These are phyloP conservation scores for Palaemon carinicauda DNA, from an alignment of 1,140 invertebrate genomes.

Conservation along the genomic window DNA sequence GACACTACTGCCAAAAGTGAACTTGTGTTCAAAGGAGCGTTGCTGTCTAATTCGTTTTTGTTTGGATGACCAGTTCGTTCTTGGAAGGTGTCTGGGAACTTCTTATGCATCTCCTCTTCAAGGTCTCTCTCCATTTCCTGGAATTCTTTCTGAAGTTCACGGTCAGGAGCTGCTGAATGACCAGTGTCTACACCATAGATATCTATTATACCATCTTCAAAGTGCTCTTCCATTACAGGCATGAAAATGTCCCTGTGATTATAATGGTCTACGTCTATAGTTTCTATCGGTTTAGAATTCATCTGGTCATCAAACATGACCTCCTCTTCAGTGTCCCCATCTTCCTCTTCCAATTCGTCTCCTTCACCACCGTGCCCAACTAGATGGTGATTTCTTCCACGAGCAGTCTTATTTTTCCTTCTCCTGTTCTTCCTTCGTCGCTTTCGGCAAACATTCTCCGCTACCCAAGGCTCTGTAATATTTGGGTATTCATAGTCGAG, in stretches of 20 bases:
- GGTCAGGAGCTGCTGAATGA: background rate
- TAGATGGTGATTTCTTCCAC: constrained; percentile 15
- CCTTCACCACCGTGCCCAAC: background rate
- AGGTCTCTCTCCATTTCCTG: constrained; percentile 47
- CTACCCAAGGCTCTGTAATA: constrained; percentile 50
- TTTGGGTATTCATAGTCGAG: constrained; percentile 54
- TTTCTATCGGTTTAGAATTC: constrained; percentile 45
- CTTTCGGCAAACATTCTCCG: constrained; percentile 48
- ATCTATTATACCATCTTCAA: background rate
- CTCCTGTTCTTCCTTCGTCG: constrained; percentile 37
- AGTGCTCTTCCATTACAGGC: constrained; percentile 36
- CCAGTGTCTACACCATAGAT: background rate
- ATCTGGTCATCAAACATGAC: constrained; percentile 58
- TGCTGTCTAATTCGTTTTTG: background rate
- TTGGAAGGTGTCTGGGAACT: constrained; percentile 19
- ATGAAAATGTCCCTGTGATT: constrained; percentile 42
- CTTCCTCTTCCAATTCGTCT: constrained; percentile 21
- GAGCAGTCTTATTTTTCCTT: constrained; percentile 32
- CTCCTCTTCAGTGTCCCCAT: constrained; percentile 28
- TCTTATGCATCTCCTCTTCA: constrained; percentile 36
- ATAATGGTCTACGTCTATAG: constrained; percentile 49
- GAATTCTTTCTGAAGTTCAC: constrained; percentile 36
- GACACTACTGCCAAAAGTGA: constrained; percentile 1
- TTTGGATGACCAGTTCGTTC: constrained; percentile 16
- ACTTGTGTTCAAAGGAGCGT: background rate